Conservation (phyloP, 2,797 vertebrate genomes). For the Sparus aurata region DNA sequence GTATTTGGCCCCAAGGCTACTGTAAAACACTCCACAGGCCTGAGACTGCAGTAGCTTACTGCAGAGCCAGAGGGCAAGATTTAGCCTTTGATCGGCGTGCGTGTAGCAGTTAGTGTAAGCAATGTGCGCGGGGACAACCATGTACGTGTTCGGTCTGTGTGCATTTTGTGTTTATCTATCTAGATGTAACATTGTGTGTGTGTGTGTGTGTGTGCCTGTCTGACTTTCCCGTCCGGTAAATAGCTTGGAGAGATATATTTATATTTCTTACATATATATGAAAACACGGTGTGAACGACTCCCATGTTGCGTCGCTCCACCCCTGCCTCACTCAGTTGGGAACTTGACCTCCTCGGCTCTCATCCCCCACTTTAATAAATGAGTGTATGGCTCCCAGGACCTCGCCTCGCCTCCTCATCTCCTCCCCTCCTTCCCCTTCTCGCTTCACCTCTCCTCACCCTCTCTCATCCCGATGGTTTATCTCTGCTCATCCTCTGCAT, state of each 20-base stretch:
- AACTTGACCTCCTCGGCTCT: conserved; percentile 64
- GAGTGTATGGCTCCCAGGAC: conserved; percentile 61
- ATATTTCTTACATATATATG: too few relatives aligned
- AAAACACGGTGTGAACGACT: conserved; percentile 31
- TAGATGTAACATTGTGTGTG: neutral
- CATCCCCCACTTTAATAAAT: conserved; percentile 75
- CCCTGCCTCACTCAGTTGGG: conserved; percentile 49
- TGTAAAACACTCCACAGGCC: conserved; percentile 71
- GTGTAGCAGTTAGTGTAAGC: neutral
- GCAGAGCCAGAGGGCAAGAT: conserved; percentile 74
- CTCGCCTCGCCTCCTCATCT: conserved; percentile 50
- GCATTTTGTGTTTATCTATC: conserved; percentile 26
- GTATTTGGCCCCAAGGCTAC: conserved; percentile 76
- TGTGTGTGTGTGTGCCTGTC: neutral
- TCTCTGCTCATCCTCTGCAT: conserved; percentile 44
- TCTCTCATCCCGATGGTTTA: conserved; percentile 43
- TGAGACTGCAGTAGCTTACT: conserved; percentile 50
- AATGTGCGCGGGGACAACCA: neutral
- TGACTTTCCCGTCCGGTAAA: conserved; percentile 17
- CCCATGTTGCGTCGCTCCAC: conserved; percentile 47
- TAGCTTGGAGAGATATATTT: conserved; percentile 25
- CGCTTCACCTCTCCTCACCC: conserved; percentile 48
- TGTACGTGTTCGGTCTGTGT: conserved; percentile 20
- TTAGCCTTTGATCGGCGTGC: conserved; percentile 45
- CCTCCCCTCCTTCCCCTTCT: conserved; percentile 36